Evolutionary conservation across 2,797 vertebrate genomes (phyloP).

Genomic region (Eulemur rubriventer): DNA sequence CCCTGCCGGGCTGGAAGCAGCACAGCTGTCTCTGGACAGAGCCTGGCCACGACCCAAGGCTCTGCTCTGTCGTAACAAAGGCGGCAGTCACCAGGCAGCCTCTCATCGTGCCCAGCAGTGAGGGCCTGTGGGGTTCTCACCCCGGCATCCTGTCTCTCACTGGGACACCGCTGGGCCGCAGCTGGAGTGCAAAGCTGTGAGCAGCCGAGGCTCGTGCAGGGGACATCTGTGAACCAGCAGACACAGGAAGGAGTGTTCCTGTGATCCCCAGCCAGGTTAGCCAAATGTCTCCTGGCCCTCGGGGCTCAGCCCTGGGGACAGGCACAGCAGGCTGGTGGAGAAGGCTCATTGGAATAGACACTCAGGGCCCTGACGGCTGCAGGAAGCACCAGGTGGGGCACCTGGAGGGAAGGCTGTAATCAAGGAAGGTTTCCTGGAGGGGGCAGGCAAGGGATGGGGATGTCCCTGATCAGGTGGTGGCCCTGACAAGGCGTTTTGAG

Average conservation of each 20-base stretch:
- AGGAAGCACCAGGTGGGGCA: background rate
- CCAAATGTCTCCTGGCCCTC: slow-evolving; percentile 9
- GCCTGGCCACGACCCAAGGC: slow-evolving; percentile 50
- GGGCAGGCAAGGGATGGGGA: background rate
- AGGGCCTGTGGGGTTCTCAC: background rate
- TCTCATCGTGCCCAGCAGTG: background rate
- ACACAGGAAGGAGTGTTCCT: slow-evolving; percentile 10
- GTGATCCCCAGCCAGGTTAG: background rate
- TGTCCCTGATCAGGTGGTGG: background rate
- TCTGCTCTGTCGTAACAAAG: slow-evolving; percentile 55
- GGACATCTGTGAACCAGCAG: slow-evolving; percentile 49
- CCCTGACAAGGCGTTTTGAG: background rate
- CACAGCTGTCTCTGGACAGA: slow-evolving; percentile 36
- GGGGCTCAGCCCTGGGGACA: background rate
- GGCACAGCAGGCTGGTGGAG: background rate
- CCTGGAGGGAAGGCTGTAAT: background rate
- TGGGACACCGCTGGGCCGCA: slow-evolving; percentile 42
- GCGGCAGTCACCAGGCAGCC: background rate
- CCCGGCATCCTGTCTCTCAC: background rate
- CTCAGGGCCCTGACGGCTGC: background rate
- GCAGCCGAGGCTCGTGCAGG: background rate
- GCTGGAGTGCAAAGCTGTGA: slow-evolving; percentile 37
- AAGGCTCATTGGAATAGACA: background rate
- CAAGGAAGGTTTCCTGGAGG: background rate
- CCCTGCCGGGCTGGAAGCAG: background rate